These are phyloP conservation scores for Oostethus manadensis DNA, from an alignment of 2,113 vertebrate genomes.

Conservation along the genomic window DNA sequence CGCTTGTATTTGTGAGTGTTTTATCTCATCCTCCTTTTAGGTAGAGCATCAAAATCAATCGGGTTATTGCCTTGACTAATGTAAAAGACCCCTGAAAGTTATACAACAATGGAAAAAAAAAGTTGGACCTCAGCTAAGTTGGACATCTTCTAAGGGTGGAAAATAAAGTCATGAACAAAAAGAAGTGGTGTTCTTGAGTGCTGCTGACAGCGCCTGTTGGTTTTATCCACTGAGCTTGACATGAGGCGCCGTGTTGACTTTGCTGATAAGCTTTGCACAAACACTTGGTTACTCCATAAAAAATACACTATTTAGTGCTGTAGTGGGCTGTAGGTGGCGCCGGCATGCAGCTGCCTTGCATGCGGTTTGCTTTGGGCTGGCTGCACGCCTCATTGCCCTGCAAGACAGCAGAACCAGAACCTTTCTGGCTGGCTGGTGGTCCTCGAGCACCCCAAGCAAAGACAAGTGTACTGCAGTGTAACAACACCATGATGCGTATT, in stretches of 20 bases:
- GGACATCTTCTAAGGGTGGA: too few relatives aligned
- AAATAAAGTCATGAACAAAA: constrained; percentile 17
- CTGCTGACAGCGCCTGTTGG: neutral
- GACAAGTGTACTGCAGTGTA: too few relatives aligned
- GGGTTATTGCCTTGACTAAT: neutral
- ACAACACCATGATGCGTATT: too few relatives aligned
- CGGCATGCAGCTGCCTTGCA: too few relatives aligned
- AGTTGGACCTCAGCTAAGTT: too few relatives aligned
- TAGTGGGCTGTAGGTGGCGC: neutral
- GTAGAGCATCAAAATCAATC: neutral
- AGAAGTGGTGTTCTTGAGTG: neutral
- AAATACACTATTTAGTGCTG: neutral
- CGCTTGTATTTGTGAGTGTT: too few relatives aligned
- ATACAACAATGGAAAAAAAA: too few relatives aligned
- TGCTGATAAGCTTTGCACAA: constrained; percentile 27
- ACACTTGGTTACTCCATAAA: constrained; percentile 5
- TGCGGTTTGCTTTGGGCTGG: constrained; percentile 4
- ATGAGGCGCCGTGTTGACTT: constrained; percentile 19
- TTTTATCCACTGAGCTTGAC: neutral
- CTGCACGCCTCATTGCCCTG: constrained; percentile 45
- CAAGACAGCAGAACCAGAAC: constrained; percentile 41
- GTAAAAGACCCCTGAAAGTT: neutral
- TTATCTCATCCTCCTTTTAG: too few relatives aligned
- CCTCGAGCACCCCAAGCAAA: constrained; percentile 8
- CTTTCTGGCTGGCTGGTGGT: constrained; percentile 24